Evolutionary conservation across 1,140 invertebrate species (phyloP).

Genomic region (Listronotus oregonensis): DNA sequence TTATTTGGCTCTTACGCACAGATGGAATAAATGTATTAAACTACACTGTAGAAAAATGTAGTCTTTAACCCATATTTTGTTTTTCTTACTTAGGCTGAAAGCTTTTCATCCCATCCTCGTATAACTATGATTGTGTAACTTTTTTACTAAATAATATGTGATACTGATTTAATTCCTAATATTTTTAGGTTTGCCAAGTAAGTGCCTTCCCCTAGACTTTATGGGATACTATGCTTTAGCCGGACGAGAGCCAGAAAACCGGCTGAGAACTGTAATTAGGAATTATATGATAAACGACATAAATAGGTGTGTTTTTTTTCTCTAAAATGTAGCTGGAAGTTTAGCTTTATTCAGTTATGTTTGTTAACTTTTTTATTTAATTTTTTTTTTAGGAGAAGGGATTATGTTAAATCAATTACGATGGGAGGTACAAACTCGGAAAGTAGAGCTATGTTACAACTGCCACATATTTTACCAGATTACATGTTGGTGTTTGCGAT

Average conservation of each 20-base stretch:
- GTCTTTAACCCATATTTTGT: too few species aligned
- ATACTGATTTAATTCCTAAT: too few species aligned
- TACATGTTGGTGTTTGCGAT: slow-evolving; percentile 94
- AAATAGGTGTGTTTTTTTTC: slow-evolving; percentile 59
- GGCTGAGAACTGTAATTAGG: slow-evolving; percentile 49
- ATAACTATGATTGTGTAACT: too few species aligned
- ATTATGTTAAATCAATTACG: slow-evolving; percentile 85
- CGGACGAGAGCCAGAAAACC: slow-evolving; percentile 79
- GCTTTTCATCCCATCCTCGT: too few species aligned
- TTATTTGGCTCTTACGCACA: too few species aligned
- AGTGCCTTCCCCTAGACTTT: slow-evolving; percentile 92
- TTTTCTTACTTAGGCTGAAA: too few species aligned
- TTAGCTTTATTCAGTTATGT: too few species aligned
- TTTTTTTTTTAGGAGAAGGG: slow-evolving; percentile 67
- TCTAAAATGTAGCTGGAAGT: too few species aligned
- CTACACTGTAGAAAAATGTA: too few species aligned
- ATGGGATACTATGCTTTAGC: slow-evolving; percentile 95
- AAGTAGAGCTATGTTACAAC: slow-evolving; percentile 68
- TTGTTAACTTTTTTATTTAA: too few species aligned
- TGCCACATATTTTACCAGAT: slow-evolving; percentile 90
- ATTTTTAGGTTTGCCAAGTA: slow-evolving; percentile 73
- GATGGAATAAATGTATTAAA: too few species aligned
- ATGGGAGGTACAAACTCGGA: slow-evolving; percentile 62
- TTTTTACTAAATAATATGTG: too few species aligned
- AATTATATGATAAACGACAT: slow-evolving; percentile 87